Evolutionary conservation across 2,113 vertebrate species (phyloP).

Genomic region (Gasterosteus nipponicus): DNA sequence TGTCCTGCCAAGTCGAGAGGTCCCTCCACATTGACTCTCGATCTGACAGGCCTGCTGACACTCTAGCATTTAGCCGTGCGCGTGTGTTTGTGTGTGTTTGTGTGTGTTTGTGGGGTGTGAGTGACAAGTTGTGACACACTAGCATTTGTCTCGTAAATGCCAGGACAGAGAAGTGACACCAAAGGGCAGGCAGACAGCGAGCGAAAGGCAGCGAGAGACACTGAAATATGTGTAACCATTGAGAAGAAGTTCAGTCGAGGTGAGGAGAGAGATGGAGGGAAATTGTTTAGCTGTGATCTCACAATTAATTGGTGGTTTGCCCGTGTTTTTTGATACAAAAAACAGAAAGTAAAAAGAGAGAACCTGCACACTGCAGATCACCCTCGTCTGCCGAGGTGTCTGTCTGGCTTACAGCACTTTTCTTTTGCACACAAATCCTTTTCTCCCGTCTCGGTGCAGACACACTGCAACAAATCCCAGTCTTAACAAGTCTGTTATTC

Average conservation of each 20-base stretch:
- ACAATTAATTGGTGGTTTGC: slow-evolving; percentile 47
- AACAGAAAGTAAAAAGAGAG: slow-evolving; percentile 3
- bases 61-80: slow-evolving; percentile 64
- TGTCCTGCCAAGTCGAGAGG: slow-evolving; percentile 52
- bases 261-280: slow-evolving; percentile 16
- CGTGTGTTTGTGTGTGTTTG: slow-evolving; percentile 9
- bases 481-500: slow-evolving; percentile 31
- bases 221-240: slow-evolving; percentile 1
- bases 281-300: slow-evolving; percentile 24
- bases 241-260: slow-evolving; percentile 3
- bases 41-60: slow-evolving; percentile 72
- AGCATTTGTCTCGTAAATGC: slow-evolving; percentile 81
- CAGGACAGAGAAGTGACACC: slow-evolving; percentile 77
- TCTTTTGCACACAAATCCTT: slow-evolving; percentile 40
- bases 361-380: slow-evolving; percentile 30
- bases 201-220: neutral
- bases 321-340: slow-evolving; percentile 33
- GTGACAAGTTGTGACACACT: slow-evolving; percentile 77
- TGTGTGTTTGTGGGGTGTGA: slow-evolving; percentile 52
- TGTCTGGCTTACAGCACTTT: slow-evolving; percentile 18
- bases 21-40: slow-evolving; percentile 41
- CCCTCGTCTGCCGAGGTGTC: slow-evolving; percentile 31
- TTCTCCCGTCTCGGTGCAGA: slow-evolving; percentile 18
- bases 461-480: slow-evolving; percentile 24
- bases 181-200: slow-evolving; percentile 67